phyloP scores from a whole-genome alignment of 1,140 invertebrate genomes.

The Scylla paramamosain region DNA sequence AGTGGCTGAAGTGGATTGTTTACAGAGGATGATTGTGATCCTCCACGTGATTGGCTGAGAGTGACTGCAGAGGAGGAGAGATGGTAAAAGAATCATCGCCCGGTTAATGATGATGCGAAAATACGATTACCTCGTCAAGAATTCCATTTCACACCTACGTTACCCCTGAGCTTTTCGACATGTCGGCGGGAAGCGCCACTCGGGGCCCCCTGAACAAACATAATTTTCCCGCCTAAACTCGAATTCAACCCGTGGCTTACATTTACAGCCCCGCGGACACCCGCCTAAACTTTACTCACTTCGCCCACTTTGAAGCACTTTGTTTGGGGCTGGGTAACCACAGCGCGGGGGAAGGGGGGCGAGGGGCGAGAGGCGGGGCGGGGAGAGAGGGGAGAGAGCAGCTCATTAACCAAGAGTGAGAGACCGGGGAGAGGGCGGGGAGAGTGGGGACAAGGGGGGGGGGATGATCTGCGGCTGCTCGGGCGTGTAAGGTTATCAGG shows the following conservation, averaged over 20 bases:
- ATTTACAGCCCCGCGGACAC: constrained; percentile 65
- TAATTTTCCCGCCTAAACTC: constrained; percentile 72
- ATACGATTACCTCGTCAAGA: constrained; percentile 76
- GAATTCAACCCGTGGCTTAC: constrained; percentile 73
- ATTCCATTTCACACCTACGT: constrained; percentile 76
- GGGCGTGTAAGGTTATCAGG: constrained; percentile 67
- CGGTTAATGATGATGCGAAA: constrained; percentile 75
- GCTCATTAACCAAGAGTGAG: constrained; percentile 41
- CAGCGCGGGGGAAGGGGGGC: constrained; percentile 46
- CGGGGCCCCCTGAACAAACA: constrained; percentile 60
- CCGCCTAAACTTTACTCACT: constrained; percentile 73
- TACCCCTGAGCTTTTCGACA: constrained; percentile 73
- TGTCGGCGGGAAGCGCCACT: constrained; percentile 68
- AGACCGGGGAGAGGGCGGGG: neutral
- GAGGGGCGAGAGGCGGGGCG: neutral
- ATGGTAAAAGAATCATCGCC: constrained; percentile 76
- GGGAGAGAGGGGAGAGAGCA: constrained; percentile 32
- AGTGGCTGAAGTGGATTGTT: constrained; percentile 74
- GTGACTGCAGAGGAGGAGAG: constrained; percentile 74
- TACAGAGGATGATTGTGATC: constrained; percentile 74
- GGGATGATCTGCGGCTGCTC: constrained; percentile 55
- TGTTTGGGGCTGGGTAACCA: constrained; percentile 73
- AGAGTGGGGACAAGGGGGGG: neutral
- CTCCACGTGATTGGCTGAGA: constrained; percentile 63
- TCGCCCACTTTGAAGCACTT: constrained; percentile 73